phyloP scores from a whole-genome alignment of 1,140 invertebrate genomes.

The Elymnias hypermnestra region DNA sequence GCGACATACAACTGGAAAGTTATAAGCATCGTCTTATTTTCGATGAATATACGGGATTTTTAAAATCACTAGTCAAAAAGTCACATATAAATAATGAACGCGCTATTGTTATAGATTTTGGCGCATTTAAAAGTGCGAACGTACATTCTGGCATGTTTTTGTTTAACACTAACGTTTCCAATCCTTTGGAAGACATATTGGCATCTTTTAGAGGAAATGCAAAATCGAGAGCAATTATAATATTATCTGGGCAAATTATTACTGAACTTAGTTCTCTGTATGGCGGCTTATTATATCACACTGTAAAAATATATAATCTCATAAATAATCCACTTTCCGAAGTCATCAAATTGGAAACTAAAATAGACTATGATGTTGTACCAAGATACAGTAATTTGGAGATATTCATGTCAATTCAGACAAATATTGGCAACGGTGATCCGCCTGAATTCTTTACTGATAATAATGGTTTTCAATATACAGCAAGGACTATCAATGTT shows the following conservation, averaged over 20 bases:
- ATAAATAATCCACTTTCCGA: slow-evolving; percentile 76
- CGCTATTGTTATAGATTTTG: slow-evolving; percentile 42
- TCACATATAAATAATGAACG: slow-evolving; percentile 36
- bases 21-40: slow-evolving; percentile 82
- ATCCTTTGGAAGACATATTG: slow-evolving; percentile 46
- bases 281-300: slow-evolving; percentile 81
- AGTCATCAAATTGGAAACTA: slow-evolving; percentile 82
- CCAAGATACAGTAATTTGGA: slow-evolving; percentile 87
- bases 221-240: slow-evolving; percentile 79
- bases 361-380: slow-evolving; percentile 83
- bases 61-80: slow-evolving; percentile 73
- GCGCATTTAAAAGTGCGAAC: slow-evolving; percentile 48
- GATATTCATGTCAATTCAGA: slow-evolving; percentile 88
- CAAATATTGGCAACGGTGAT: slow-evolving; percentile 82
- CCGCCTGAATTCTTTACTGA: slow-evolving; percentile 89
- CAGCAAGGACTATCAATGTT: slow-evolving; percentile 38
- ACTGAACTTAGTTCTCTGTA: slow-evolving; percentile 85
- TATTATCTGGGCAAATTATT: slow-evolving; percentile 83
- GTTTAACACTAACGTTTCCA: slow-evolving; percentile 48
- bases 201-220: slow-evolving; percentile 39
- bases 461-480: slow-evolving; percentile 88
- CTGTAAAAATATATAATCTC: slow-evolving; percentile 81
- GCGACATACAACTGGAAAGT: slow-evolving; percentile 87
- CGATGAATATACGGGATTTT: slow-evolving; percentile 83
- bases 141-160: slow-evolving; percentile 51